Conservation (phyloP, 2,113 vertebrate genomes). For the Eolophus roseicapilla region DNA sequence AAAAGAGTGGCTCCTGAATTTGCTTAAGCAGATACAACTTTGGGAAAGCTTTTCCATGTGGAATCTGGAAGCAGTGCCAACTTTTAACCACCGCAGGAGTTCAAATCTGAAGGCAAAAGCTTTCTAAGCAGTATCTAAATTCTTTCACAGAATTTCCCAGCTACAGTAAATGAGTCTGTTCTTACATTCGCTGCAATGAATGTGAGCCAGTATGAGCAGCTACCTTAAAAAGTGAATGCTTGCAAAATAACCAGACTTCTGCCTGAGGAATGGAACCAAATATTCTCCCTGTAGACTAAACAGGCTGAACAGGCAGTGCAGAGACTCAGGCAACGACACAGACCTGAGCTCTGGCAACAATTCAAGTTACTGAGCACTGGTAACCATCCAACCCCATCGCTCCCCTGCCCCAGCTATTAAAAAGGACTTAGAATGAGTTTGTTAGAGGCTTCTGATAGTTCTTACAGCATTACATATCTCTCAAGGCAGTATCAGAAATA, state of each 20-base stretch:
- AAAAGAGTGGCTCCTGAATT: background rate
- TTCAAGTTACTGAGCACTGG: too few species aligned
- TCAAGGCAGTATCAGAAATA: background rate
- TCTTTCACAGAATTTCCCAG: background rate
- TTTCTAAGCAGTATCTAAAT: background rate
- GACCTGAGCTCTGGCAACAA: background rate
- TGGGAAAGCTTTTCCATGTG: background rate
- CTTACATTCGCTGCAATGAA: background rate
- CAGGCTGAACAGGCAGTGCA: background rate
- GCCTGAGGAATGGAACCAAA: background rate
- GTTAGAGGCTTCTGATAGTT: background rate
- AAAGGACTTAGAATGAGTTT: background rate
- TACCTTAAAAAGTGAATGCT: background rate
- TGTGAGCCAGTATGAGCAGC: background rate
- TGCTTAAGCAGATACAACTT: accelerated
- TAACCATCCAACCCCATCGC: background rate
- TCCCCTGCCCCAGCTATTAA: too few species aligned
- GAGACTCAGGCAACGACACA: background rate
- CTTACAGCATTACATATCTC: background rate
- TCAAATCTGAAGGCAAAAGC: background rate
- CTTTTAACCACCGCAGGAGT: background rate
- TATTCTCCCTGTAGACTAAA: background rate
- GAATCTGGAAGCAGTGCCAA: background rate
- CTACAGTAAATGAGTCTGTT: background rate
- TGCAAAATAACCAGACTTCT: background rate